These are phyloP conservation scores for Aromia moschata DNA, from an alignment of 2,888 invertebrate genomes.

Conservation along the genomic window DNA sequence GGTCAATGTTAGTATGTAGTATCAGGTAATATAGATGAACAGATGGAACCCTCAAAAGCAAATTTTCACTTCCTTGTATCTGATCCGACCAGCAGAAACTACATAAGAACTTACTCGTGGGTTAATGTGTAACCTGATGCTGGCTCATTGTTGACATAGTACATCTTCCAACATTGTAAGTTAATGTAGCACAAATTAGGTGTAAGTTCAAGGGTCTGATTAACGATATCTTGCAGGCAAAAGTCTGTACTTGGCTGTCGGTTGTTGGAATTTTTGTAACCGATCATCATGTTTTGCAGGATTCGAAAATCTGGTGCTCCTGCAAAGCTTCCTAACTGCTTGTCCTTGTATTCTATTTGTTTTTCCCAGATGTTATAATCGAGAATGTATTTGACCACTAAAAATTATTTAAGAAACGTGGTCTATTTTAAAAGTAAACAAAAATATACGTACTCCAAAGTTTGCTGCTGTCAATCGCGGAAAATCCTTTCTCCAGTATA, in stretches of 20 bases:
- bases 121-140: conserved; percentile 42
- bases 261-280: conserved; percentile 18
- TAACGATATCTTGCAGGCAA: conserved; percentile 42
- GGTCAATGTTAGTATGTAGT: too few species aligned
- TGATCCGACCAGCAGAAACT: too few species aligned
- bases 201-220: conserved; percentile 17
- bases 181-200: conserved; percentile 35
- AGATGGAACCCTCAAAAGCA: too few species aligned
- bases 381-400: conserved; percentile 41
- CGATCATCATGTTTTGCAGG: conserved; percentile 27
- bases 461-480: conserved; percentile 26
- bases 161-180: conserved; percentile 39
- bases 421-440: too few species aligned
- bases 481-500: conserved; percentile 37
- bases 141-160: conserved; percentile 29
- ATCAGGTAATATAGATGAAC: too few species aligned
- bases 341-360: conserved; percentile 38
- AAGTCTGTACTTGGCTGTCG: conserved; percentile 34
- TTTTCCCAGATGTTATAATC: conserved; percentile 45
- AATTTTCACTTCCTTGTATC: too few species aligned
- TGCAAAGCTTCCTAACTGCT: conserved; percentile 19
- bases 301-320: conserved; percentile 16
- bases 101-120: conserved; percentile 47
- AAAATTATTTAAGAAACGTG: conserved; percentile 12
- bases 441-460: conserved; percentile 23